Conservation (phyloP, 1,140 invertebrate genomes). For the Papilio helenus region DNA sequence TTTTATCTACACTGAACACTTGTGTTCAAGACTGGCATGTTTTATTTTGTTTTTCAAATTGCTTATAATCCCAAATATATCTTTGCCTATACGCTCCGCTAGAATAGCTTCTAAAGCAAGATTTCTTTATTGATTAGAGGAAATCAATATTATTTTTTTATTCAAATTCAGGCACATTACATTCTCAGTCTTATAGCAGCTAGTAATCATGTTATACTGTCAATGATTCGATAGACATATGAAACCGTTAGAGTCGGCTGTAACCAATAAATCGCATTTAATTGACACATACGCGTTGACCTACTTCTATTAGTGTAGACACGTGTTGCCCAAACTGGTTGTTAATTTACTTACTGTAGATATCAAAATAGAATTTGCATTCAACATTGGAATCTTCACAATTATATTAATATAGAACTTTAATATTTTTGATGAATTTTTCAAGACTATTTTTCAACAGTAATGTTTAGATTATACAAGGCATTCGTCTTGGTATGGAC, state of each 20-base stretch:
- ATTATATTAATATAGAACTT: no score
- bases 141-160: neutral
- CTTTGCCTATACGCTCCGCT: neutral
- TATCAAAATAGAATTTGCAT: neutral
- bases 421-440: no score
- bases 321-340: slow-evolving; percentile 15
- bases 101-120: no score
- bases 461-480: no score
- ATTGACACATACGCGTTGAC: slow-evolving; percentile 17
- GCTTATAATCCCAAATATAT: neutral
- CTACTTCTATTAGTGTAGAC: neutral
- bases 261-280: slow-evolving; percentile 12
- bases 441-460: no score
- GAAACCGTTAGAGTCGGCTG: slow-evolving; percentile 23
- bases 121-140: neutral
- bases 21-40: neutral
- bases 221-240: slow-evolving; percentile 2
- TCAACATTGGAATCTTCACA: no score
- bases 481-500: no score
- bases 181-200: neutral
- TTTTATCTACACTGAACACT: neutral
- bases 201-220: neutral
- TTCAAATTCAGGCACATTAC: neutral
- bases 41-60: neutral
- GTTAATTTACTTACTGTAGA: neutral